These are phyloP conservation scores for Drosophila subquinaria DNA, from an alignment of 2,888 invertebrate genomes.

Conservation along the genomic window DNA sequence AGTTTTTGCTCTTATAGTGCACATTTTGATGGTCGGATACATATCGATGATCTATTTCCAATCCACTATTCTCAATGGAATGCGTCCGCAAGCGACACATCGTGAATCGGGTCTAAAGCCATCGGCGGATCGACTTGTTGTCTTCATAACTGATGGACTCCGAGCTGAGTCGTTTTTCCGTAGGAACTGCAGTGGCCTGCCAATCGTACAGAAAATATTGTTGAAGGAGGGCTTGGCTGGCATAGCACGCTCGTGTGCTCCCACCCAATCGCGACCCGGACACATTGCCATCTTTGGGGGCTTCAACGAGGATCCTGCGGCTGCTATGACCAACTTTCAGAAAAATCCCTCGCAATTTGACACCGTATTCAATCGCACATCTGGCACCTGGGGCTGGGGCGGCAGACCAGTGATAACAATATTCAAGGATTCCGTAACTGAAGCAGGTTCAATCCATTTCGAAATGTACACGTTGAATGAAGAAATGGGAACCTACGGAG, in stretches of 20 bases:
- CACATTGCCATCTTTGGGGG: constrained; percentile 96
- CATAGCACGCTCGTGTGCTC: constrained; percentile 94
- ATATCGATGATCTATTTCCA: constrained; percentile 96
- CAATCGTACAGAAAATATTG: constrained; percentile 73
- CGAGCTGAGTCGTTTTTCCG: constrained; percentile 93
- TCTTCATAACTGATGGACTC: constrained; percentile 97
- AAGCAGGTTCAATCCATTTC: constrained; percentile 49
- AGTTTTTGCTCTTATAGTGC: constrained; percentile 87
- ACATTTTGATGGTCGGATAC: constrained; percentile 91
- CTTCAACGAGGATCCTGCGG: constrained; percentile 98
- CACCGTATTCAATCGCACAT: constrained; percentile 95
- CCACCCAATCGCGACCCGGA: constrained; percentile 98
- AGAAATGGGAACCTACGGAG: constrained; percentile 70
- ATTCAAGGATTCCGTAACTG: constrained; percentile 90
- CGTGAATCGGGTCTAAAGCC: constrained; percentile 36
- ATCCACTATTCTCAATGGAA: constrained; percentile 90
- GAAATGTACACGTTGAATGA: constrained; percentile 86
- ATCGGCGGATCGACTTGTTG: constrained; percentile 91
- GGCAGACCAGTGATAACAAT: constrained; percentile 96
- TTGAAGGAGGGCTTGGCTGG: constrained; percentile 87
- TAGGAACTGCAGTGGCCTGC: constrained; percentile 68
- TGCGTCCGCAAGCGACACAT: constrained; percentile 58
- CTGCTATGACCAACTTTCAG: constrained; percentile 97
- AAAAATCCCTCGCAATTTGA: constrained; percentile 98
- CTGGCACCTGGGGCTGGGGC: constrained; percentile 94